These are phyloP conservation scores for Craseonycteris thonglongyai DNA, from an alignment of 2,113 vertebrate species.

Conservation along the genomic window DNA sequence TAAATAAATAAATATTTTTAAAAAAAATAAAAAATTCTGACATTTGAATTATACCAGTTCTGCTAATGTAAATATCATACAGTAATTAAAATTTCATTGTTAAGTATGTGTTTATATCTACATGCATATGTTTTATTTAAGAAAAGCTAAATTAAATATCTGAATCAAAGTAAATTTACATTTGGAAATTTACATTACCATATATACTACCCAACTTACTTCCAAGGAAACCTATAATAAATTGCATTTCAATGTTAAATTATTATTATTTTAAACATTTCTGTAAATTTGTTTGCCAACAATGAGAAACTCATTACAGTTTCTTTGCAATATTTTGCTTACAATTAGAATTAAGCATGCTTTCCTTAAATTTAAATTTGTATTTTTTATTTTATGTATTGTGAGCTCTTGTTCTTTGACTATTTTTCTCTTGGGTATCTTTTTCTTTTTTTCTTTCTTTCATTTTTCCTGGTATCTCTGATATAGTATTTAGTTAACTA, in stretches of 20 bases:
- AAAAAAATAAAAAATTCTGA: not conserved
- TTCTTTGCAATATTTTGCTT: not conserved
- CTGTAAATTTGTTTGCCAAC: not conserved
- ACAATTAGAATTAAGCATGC: not conserved
- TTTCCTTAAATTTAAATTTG: not conserved
- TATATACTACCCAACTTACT: not conserved
- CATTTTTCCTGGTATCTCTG: not conserved
- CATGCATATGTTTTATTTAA: not conserved
- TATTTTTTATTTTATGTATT: not conserved
- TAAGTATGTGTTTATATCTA: not conserved
- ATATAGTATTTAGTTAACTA: not conserved
- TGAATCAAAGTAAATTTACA: constrained; percentile 2
- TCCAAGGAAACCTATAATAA: not conserved
- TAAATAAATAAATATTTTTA: no score
- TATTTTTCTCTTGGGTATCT: not conserved
- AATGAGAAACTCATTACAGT: not conserved
- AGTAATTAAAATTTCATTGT: not conserved
- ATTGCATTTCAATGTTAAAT: not conserved
- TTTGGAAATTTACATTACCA: constrained; percentile 18
- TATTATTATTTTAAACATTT: not conserved
- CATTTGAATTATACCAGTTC: not conserved
- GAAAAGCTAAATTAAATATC: not conserved
- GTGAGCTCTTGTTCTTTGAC: not conserved
- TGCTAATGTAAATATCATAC: not conserved
- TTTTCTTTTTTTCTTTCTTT: not conserved